A percentile compares a stretch with the other conserved stretches of the same genome.
Evolutionary conservation across 2,888 invertebrate genomes (phyloP).

Genomic region (Plemyria rubiginata): DNA sequence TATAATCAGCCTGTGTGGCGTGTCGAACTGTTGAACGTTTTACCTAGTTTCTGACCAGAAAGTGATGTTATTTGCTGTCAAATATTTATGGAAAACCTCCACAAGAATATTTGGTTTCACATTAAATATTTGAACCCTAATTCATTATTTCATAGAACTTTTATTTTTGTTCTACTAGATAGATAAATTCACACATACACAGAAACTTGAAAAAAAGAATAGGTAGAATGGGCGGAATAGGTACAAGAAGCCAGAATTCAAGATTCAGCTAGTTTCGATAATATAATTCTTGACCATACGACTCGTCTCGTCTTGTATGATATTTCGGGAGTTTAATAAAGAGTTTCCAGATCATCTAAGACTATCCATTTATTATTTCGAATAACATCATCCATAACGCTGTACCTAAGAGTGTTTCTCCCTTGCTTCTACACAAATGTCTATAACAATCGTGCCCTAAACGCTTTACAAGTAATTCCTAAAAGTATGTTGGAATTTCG

Average conservation of each 20-base stretch:
- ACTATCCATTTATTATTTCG: background rate
- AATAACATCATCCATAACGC: too few relatives aligned
- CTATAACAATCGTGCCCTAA: background rate
- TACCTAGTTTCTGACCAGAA: too few relatives aligned
- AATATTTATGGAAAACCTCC: too few relatives aligned
- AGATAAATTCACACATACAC: too few relatives aligned
- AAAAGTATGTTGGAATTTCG: conserved; percentile 8
- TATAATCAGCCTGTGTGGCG: too few relatives aligned
- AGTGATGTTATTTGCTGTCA: too few relatives aligned
- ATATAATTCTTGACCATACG: conserved; percentile 22
- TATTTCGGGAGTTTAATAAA: conserved; percentile 15
- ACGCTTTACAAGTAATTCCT: conserved; percentile 2
- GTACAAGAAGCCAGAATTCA: too few relatives aligned
- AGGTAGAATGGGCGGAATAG: too few relatives aligned
- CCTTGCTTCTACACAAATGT: background rate
- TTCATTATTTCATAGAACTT: conserved; percentile 9
- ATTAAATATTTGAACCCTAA: background rate
- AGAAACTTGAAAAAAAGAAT: too few relatives aligned
- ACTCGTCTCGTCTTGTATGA: conserved; percentile 10
- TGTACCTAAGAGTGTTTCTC: too few relatives aligned
- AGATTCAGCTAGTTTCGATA: conserved; percentile 14
- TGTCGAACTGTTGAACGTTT: too few relatives aligned
- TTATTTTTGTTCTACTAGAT: conserved; percentile 19
- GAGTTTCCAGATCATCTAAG: conserved; percentile 3
- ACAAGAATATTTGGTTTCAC: too few relatives aligned